Percentiles rank a stretch among this genome's conserved stretches.
Evolutionary conservation across 2,888 invertebrate species (phyloP).

Genomic region (Caenorhabditis sp.): DNA sequence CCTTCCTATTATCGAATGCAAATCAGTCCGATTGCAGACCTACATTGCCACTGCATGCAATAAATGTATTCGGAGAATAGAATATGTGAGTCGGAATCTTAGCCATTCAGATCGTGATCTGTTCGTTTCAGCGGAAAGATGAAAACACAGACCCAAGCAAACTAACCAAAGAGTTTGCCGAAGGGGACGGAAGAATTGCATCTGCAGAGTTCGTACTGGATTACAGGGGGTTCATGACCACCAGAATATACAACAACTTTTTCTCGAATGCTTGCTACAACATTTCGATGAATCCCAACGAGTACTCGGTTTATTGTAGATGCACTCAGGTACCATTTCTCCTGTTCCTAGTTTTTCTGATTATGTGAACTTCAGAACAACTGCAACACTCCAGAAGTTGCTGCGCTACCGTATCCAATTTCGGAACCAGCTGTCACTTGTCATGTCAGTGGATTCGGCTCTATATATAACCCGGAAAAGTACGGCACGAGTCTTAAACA

Average conservation of each 20-base stretch:
- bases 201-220: slow-evolving; percentile 13
- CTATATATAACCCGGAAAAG: neutral
- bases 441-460: slow-evolving; percentile 12
- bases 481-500: too few species aligned
- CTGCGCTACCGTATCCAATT: slow-evolving; percentile 27
- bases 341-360: too few species aligned
- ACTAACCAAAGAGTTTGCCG: too few species aligned
- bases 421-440: slow-evolving; percentile 14
- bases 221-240: neutral
- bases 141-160: too few species aligned
- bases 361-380: slow-evolving; percentile 13
- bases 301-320: slow-evolving; percentile 30
- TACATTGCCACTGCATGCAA: slow-evolving; percentile 22
- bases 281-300: slow-evolving; percentile 18
- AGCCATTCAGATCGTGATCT: neutral
- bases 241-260: slow-evolving; percentile 27
- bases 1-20: slow-evolving; percentile 28
- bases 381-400: slow-evolving; percentile 36
- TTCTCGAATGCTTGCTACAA: slow-evolving; percentile 36
- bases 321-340: slow-evolving; percentile 8
- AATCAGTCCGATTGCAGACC: neutral
- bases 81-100: slow-evolving; percentile 1
- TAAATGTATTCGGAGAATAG: slow-evolving; percentile 2
- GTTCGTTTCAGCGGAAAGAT: neutral
- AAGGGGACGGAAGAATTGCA: neutral